Conservation (phyloP, 92 coral and sea anemone species). For the Porites rus region DNA sequence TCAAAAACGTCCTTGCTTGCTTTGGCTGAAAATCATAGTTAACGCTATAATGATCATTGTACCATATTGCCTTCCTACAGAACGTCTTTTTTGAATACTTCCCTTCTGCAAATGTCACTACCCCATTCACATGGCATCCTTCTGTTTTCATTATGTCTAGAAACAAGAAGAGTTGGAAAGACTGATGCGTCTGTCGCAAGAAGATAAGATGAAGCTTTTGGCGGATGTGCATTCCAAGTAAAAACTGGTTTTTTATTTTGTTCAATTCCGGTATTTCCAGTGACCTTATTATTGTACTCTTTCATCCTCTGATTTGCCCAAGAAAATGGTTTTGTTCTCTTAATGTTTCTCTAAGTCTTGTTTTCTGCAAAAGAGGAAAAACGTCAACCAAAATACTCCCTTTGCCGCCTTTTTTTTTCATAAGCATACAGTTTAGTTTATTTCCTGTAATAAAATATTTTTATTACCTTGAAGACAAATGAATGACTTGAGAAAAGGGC, state of each 20-base stretch:
- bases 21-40: too few species aligned
- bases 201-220: conserved; percentile 79
- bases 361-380: too few species aligned
- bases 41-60: too few species aligned
- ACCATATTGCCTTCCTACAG: too few species aligned
- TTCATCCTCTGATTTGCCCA: too few species aligned
- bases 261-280: neutral
- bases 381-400: too few species aligned
- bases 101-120: neutral
- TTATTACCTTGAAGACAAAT: conserved; percentile 73
- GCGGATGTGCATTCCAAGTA: conserved; percentile 92
- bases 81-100: too few species aligned
- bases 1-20: too few species aligned
- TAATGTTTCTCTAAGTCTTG: too few species aligned
- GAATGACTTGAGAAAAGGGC: conserved; percentile 89
- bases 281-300: neutral
- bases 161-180: conserved; percentile 87
- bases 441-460: neutral
- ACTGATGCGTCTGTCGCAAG: conserved; percentile 77
- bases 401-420: too few species aligned
- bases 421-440: too few species aligned
- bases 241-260: neutral
- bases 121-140: neutral
- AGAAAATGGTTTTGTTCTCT: too few species aligned
- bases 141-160: conserved; percentile 40